These are phyloP conservation scores for Miichthys miiuy DNA, from an alignment of 2,797 vertebrate species.

Conservation along the genomic window DNA sequence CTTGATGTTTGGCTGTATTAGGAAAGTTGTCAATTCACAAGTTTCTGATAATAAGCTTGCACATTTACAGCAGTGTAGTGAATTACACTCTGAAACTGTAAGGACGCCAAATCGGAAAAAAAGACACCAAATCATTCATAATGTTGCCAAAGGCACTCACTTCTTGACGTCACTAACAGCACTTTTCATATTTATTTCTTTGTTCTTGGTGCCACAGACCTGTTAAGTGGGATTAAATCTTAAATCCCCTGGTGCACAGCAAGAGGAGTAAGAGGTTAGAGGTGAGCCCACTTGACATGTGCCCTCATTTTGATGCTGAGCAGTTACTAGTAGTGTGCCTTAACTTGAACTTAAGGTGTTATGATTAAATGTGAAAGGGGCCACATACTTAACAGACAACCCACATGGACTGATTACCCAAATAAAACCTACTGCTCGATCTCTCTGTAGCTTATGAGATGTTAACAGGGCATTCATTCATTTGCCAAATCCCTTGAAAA, in stretches of 20 bases:
- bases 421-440: conserved; percentile 3
- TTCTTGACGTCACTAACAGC: not conserved
- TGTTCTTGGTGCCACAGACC: not conserved
- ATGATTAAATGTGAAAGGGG: conserved; percentile 14
- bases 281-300: conserved; percentile 25
- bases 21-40: too few species aligned
- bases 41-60: too few species aligned
- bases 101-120: too few species aligned
- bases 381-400: not conserved
- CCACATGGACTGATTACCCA: not conserved
- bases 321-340: conserved; percentile 2
- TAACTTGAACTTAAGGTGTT: conserved; percentile 12
- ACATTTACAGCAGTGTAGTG: too few species aligned
- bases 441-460: not conserved
- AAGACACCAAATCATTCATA: too few species aligned
- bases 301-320: conserved; percentile 13
- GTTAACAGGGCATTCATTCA: not conserved
- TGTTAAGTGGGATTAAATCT: conserved; percentile 26
- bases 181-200: conserved; percentile 2
- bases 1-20: too few species aligned
- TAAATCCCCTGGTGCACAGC: conserved; percentile 1
- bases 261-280: conserved; percentile 24
- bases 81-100: too few species aligned
- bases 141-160: not conserved
- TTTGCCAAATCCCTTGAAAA: conserved; percentile 11